These are phyloP conservation scores for Syritta pipiens DNA, from an alignment of 2,888 invertebrate genomes.

Conservation along the genomic window DNA sequence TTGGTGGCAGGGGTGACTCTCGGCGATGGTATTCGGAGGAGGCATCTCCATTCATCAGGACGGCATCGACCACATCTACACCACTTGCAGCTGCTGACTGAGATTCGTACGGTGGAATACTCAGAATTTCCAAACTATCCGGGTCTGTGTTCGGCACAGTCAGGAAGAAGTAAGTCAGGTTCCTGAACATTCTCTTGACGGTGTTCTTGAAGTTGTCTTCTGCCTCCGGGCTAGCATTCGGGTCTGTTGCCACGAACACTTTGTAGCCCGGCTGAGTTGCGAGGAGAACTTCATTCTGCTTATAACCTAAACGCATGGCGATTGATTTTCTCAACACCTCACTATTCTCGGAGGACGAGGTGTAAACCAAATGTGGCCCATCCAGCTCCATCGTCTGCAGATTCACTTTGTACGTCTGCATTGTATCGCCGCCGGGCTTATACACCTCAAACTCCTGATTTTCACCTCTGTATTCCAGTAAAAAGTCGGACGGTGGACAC, in stretches of 20 bases:
- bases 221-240: constrained; percentile 77
- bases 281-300: constrained; percentile 74
- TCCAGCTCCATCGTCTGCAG: constrained; percentile 82
- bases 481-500: constrained; percentile 81
- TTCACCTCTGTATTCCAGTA: constrained; percentile 84
- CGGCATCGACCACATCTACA: constrained; percentile 77
- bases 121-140: constrained; percentile 79
- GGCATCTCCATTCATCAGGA: constrained; percentile 73
- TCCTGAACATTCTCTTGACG: constrained; percentile 80
- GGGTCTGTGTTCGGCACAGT: constrained; percentile 83
- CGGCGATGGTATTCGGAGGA: constrained; percentile 66
- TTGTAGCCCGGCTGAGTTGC: constrained; percentile 75
- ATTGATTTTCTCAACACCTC: constrained; percentile 82
- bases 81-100: constrained; percentile 54
- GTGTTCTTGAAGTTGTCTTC: constrained; percentile 77
- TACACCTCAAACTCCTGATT: constrained; percentile 83
- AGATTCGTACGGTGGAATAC: constrained; percentile 80
- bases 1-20: constrained; percentile 71
- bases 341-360: constrained; percentile 81
- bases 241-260: constrained; percentile 80
- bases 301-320: constrained; percentile 79
- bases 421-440: constrained; percentile 82
- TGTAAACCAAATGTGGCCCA: constrained; percentile 83
- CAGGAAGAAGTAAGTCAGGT: constrained; percentile 83
- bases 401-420: constrained; percentile 83